A percentile compares a stretch with the other conserved stretches of the same genome.
These are phyloP conservation scores for Drosophila bipectinata DNA, from an alignment of 1,140 invertebrate species.

Conservation along the genomic window DNA sequence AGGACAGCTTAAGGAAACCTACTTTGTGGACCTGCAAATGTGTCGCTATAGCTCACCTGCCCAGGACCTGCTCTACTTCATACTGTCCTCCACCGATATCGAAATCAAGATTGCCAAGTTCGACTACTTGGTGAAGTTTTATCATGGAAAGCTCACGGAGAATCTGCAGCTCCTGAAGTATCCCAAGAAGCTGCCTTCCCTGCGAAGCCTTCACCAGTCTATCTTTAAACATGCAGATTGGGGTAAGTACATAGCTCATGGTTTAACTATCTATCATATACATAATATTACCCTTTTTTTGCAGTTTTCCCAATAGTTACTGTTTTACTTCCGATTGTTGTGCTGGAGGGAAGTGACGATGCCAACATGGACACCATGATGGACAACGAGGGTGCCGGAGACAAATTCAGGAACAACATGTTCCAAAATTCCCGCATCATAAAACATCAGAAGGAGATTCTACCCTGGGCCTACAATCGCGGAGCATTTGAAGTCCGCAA, in stretches of 20 bases:
- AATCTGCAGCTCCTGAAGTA: slow-evolving; percentile 60
- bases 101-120: slow-evolving; percentile 64
- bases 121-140: slow-evolving; percentile 63
- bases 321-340: slow-evolving; percentile 51
- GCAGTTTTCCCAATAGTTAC: slow-evolving; percentile 45
- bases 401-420: slow-evolving; percentile 50
- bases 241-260: slow-evolving; percentile 46
- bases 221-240: slow-evolving; percentile 59
- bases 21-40: slow-evolving; percentile 75
- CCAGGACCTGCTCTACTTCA: slow-evolving; percentile 65
- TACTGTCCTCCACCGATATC: slow-evolving; percentile 59
- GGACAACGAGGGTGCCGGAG: slow-evolving; percentile 38
- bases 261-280: too few species aligned
- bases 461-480: slow-evolving; percentile 68
- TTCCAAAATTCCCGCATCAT: slow-evolving; percentile 47
- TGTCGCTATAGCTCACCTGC: slow-evolving; percentile 67
- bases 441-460: slow-evolving; percentile 37
- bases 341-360: slow-evolving; percentile 57
- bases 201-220: slow-evolving; percentile 49
- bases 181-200: slow-evolving; percentile 41
- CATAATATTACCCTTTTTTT: neutral
- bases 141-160: slow-evolving; percentile 62
- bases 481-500: slow-evolving; percentile 55
- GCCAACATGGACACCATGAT: slow-evolving; percentile 59
- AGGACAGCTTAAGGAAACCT: slow-evolving; percentile 46